These are phyloP conservation scores for Camponotus floridanus DNA, from an alignment of 1,140 invertebrate species.

Conservation along the genomic window DNA sequence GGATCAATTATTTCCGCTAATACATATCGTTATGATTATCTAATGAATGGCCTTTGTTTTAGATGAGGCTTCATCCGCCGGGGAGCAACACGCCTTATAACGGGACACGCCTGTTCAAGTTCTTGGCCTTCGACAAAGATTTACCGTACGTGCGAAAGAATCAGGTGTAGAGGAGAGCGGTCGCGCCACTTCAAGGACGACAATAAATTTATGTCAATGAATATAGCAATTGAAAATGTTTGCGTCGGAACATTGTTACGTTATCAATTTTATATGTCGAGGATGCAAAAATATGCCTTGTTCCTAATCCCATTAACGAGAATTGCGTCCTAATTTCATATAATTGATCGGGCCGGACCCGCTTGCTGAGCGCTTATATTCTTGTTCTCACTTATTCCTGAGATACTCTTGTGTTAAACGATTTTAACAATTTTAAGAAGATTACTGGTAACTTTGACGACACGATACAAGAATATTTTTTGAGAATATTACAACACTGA, in stretches of 20 bases:
- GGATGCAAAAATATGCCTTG: conserved; percentile 8
- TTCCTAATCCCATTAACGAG: conserved; percentile 46
- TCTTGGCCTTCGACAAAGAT: conserved; percentile 84
- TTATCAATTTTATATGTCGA: conserved; percentile 14
- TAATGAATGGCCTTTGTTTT: conserved; percentile 77
- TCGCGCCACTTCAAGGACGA: conserved; percentile 5
- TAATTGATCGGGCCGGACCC: not conserved
- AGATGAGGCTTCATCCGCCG: conserved; percentile 89
- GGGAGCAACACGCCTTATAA: conserved; percentile 87
- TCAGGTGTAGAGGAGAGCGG: conserved; percentile 54
- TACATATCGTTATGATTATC: not conserved
- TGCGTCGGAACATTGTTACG: not conserved
- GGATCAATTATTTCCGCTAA: conserved; percentile 27
- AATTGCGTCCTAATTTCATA: not conserved
- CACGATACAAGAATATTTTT: too few species aligned
- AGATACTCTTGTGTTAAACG: conserved; percentile 40
- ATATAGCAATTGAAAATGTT: not conserved
- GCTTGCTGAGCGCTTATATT: conserved; percentile 9
- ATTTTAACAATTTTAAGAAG: not conserved
- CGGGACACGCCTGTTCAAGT: conserved; percentile 84
- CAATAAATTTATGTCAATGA: not conserved
- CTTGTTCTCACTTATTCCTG: conserved; percentile 28
- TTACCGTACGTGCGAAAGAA: conserved; percentile 61
- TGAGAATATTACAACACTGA: too few species aligned
- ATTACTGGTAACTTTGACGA: too few species aligned